Percentiles rank a stretch among this genome's conserved stretches.
These are phyloP conservation scores for Timema podura DNA, from an alignment of 2,888 invertebrate genomes.

Conservation along the genomic window DNA sequence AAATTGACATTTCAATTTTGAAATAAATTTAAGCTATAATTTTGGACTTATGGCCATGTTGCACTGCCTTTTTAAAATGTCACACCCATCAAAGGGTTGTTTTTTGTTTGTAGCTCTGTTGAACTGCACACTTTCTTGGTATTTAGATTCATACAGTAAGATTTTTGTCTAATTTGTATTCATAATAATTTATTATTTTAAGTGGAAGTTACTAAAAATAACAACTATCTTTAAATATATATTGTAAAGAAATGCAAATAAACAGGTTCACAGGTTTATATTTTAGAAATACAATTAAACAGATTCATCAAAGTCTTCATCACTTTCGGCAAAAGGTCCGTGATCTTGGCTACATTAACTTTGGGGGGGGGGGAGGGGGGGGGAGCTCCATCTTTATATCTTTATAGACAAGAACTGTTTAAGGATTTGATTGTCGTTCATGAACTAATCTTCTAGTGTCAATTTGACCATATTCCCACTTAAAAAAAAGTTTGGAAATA, in stretches of 20 bases:
- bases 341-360: too few relatives aligned
- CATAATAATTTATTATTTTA: background rate
- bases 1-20: background rate
- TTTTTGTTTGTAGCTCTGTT: background rate
- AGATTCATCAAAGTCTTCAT: background rate
- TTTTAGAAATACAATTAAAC: background rate
- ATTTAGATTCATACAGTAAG: background rate
- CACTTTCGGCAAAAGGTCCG: background rate
- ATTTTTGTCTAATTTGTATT: background rate
- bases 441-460: too few relatives aligned
- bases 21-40: background rate
- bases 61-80: background rate
- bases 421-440: too few relatives aligned
- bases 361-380: too few relatives aligned
- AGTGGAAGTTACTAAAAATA: background rate
- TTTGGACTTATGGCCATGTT: background rate
- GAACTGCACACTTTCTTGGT: background rate
- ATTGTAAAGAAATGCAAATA: background rate
- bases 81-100: background rate
- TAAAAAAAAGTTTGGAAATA: background rate
- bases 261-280: background rate
- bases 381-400: too few relatives aligned
- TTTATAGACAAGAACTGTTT: too few relatives aligned
- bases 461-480: too few relatives aligned
- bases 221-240: background rate